Base-by-base conservation (phyloP, 2,888 invertebrate genomes). In the Mesochorus sp. region DNA sequence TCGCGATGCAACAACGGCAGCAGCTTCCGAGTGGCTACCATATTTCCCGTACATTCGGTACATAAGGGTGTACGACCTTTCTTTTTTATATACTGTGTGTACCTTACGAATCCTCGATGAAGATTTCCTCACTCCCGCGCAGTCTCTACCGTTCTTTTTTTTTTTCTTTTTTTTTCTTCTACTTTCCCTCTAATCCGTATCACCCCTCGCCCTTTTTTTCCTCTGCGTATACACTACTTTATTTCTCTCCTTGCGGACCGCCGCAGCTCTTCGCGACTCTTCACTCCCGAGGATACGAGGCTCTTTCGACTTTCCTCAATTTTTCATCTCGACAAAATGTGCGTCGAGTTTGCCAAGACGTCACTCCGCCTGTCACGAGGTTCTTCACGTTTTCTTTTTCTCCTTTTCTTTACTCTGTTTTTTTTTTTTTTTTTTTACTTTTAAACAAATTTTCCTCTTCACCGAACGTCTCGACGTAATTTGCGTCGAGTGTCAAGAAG, bases 71-170 rank as follows among this genome's bases (percentile, higher is more conserved):
- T 49, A 39, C 28, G 37, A 39, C 39, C 39, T 57, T 24, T 39
- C 49, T 51, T 8, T n/a, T 6, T 12, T 21, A 59, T 37, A 12
- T 26, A 12, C 12, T 4, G 10, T 19, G 1, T 19, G 19, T 34
- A 6, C n/a, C 19, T 26, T n/a, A n/a, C 0, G 19, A 64, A 57
- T 64, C 42, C 39, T 55, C 59, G 39, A 57, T 31, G 19, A 49
- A 28, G 31, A 73, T 39, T 62, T 49, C 61, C 12, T 73, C 73
- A 62, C 76, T 67, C 76, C 74, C 70, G 81, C 81, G 80, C 80
- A 79, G 79, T 28, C 79, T 79, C 80, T 67, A 21, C 51, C 53
- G 26, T 37, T 64, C 39, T 34, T 31, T 49, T 34, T 47, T 28
- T 74, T 71, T 42, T 44, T 47, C 55, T 10, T 10, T 57, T 10